These are phyloP conservation scores for Sinocyclocheilus maitianheensis DNA, from an alignment of 2,113 vertebrate genomes.

Conservation along the genomic window DNA sequence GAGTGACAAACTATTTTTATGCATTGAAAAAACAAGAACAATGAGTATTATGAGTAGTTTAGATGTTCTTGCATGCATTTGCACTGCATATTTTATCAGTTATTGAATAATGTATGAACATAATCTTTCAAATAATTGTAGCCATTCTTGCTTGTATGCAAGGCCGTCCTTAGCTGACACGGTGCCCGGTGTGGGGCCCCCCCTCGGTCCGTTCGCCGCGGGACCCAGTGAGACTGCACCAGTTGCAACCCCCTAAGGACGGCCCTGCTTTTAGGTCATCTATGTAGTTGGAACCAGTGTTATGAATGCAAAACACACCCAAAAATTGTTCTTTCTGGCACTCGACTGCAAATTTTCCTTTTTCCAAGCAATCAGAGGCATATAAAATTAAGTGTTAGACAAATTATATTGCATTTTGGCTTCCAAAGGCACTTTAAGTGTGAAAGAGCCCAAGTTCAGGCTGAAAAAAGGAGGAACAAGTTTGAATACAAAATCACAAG, in stretches of 20 bases:
- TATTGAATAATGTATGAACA: not conserved
- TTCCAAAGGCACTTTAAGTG: not conserved
- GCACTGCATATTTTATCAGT: not conserved
- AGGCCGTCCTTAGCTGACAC: too few relatives aligned
- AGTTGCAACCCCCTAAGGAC: too few relatives aligned
- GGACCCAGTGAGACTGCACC: too few relatives aligned
- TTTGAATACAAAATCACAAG: conserved; percentile 11
- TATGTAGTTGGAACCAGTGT: not conserved
- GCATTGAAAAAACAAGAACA: not conserved
- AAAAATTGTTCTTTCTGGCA: not conserved
- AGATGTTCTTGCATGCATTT: not conserved
- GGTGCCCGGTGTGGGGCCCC: too few relatives aligned
- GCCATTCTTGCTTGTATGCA: not conserved
- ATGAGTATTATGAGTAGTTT: not conserved
- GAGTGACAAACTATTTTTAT: not conserved
- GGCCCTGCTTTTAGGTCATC: not conserved
- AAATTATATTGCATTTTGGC: not conserved
- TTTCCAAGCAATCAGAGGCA: not conserved
- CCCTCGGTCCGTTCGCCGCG: too few relatives aligned
- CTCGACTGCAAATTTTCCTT: not conserved
- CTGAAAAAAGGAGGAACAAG: not conserved
- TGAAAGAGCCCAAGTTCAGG: not conserved
- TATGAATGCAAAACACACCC: not conserved
- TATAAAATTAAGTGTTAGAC: not conserved
- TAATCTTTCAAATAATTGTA: not conserved